Evolutionary conservation across 2,113 vertebrate genomes (phyloP).

Genomic region (Laticauda colubrina): DNA sequence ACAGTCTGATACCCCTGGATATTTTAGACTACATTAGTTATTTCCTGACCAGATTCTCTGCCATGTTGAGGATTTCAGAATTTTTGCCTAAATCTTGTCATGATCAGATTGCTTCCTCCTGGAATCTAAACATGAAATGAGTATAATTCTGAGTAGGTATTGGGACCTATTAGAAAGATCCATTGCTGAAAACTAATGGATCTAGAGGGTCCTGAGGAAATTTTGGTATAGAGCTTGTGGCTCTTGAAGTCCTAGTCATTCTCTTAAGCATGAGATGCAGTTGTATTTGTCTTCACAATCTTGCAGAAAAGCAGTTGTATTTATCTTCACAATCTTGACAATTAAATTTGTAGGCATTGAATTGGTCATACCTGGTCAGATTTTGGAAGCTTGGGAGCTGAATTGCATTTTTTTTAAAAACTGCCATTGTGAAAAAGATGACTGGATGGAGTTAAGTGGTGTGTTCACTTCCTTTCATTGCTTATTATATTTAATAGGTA

Average conservation of each 20-base stretch:
- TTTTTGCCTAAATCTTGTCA: neutral
- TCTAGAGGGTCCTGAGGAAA: neutral
- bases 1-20: neutral
- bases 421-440: neutral
- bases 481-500: neutral
- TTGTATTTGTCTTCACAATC: neutral
- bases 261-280: neutral
- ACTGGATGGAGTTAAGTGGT: neutral
- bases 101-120: neutral
- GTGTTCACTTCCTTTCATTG: neutral
- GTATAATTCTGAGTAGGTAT: neutral
- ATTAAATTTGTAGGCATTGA: neutral
- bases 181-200: neutral
- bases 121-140: neutral
- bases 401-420: neutral
- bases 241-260: neutral
- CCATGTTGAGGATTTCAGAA: neutral
- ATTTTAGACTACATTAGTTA: neutral
- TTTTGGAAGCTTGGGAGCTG: neutral
- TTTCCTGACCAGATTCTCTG: neutral
- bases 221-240: neutral
- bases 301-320: neutral
- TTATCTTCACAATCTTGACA: neutral
- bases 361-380: neutral
- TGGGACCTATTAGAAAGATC: neutral